Base-by-base conservation (phyloP, 2,888 invertebrate species). In the Rhimphoctona megacephalus region DNA sequence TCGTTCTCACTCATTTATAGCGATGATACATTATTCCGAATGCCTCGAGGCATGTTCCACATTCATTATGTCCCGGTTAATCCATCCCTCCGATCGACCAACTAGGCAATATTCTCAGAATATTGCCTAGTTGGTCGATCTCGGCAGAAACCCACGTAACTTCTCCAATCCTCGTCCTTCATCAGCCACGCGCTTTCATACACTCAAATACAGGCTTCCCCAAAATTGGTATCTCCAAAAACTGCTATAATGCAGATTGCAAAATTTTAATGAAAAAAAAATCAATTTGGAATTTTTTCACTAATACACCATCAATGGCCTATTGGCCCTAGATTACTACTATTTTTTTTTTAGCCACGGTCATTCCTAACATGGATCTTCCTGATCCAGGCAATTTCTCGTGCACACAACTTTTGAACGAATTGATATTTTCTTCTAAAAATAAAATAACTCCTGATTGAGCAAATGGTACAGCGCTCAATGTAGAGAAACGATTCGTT, bases 21-120 rank as follows among this genome's bases (percentile, higher is more conserved):
- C 61, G 61, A 67, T 74, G 57, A 70, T 83, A 79, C 66, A 77
- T 86, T 81, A 86, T 83, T 81, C 77, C 83, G 46, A 73, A 81
- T 80, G 86, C 72, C 86, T 81, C 72, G 52, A 81, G 86, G 83
- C 77, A 61, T 77, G 81, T 83, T 86, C 83, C 83, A 83, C 81
- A 86, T 86, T 73, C 70, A 64, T 80, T 70, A 52, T 67, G 79
- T 83, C 76, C 43, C 70, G 66, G 79, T 73, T 80, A 76, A 81
- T 81, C 72, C 73, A 78, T 83, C 72, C 77, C 57, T 43, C 43
- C 74, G 78, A 82, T 78, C 78, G 67, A 54, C 61, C 49, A 78
- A 69, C 57, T 69, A 52, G 61, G 73, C 72, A 70, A 73, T 81
- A 70, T 82, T 73, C 82, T 77, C 82, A 64, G n/a, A n/a, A n/a